phyloP scores from a whole-genome alignment of 2,888 invertebrate genomes.

The Polymixis flavicincta region DNA sequence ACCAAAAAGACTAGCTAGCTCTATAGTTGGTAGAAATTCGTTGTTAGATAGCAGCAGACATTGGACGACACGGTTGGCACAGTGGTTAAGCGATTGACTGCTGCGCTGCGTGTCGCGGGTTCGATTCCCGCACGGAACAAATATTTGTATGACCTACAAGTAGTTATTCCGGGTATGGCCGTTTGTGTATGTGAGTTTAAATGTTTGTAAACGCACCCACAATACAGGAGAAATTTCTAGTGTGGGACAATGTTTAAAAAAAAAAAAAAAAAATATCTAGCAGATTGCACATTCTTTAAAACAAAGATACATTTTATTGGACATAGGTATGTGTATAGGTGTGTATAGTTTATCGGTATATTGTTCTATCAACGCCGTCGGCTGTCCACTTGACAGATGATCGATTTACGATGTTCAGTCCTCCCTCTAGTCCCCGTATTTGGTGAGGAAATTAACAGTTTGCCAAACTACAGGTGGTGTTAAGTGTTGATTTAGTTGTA shows the following conservation, averaged over 20 bases:
- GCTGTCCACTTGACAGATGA: slow-evolving; percentile 35
- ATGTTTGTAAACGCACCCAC: too few species aligned
- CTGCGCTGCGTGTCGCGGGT: too few species aligned
- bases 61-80: too few species aligned
- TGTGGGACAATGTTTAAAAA: too few species aligned
- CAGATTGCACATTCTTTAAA: background rate
- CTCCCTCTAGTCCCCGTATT: slow-evolving; percentile 24
- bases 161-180: too few species aligned
- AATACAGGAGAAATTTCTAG: too few species aligned
- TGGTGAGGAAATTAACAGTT: slow-evolving; percentile 36
- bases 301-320: background rate
- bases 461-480: slow-evolving; percentile 17
- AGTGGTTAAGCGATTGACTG: too few species aligned
- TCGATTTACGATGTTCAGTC: slow-evolving; percentile 57
- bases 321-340: too few species aligned
- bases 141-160: too few species aligned
- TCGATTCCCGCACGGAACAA: too few species aligned
- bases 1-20: background rate
- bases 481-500: background rate
- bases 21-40: background rate
- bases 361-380: slow-evolving; percentile 51
- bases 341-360: slow-evolving; percentile 6
- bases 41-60: background rate
- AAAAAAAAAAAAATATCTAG: too few species aligned
- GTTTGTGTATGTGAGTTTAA: too few species aligned